Percentiles rank a stretch among this genome's conserved stretches.
phyloP scores from a whole-genome alignment of 53 echinoderm and acorn worm genomes.

The Holothuria scabra region DNA sequence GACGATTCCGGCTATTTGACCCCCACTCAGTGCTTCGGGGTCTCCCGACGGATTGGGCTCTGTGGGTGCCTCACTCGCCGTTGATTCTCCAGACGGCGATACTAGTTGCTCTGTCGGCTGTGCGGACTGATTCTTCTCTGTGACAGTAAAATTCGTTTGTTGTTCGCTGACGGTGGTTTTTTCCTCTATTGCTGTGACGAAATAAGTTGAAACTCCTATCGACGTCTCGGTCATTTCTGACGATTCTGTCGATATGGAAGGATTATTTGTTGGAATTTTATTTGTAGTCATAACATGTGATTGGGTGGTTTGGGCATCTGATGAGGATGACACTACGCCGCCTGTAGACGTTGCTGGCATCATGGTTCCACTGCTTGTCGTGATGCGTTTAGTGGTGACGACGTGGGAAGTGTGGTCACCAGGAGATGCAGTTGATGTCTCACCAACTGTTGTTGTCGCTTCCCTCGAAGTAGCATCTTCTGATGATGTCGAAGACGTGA shows the following conservation, averaged over 20 bases:
- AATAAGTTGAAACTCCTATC: no score
- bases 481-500: background rate
- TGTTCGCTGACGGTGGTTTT: no score
- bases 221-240: no score
- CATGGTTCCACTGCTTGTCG: background rate
- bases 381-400: background rate
- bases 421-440: background rate
- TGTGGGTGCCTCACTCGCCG: background rate
- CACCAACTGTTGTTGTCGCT: background rate
- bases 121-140: background rate
- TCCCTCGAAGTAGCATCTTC: background rate
- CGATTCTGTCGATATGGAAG: no score
- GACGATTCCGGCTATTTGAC: constrained; percentile 13
- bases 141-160: no score
- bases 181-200: no score
- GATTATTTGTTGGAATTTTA: background rate
- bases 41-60: background rate
- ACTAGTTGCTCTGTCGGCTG: background rate
- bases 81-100: background rate
- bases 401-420: background rate
- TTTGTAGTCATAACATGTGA: background rate
- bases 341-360: no score
- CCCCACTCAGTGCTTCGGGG: background rate
- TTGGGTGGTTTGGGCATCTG: background rate
- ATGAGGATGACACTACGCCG: no score